phyloP scores from a whole-genome alignment of 2,113 vertebrate species.

The Gymnarchus niloticus region DNA sequence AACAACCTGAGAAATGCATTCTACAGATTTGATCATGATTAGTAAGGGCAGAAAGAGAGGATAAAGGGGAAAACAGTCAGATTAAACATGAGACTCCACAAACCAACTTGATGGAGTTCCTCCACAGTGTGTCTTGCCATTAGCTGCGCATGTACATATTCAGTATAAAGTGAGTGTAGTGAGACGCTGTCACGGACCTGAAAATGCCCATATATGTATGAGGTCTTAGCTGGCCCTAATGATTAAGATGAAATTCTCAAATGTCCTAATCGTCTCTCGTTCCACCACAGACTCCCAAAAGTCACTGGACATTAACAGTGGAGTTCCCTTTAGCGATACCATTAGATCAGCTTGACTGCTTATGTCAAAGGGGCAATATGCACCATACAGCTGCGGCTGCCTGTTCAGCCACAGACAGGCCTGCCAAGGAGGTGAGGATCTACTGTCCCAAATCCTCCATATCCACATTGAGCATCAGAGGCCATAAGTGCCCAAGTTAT shows the following conservation, averaged over 20 bases:
- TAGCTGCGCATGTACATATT: background rate
- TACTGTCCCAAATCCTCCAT: constrained; percentile 50
- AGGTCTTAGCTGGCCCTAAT: background rate
- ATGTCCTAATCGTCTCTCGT: constrained; percentile 38
- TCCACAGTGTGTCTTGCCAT: background rate
- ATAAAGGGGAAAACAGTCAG: background rate
- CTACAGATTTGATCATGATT: background rate
- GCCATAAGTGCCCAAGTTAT: constrained; percentile 47
- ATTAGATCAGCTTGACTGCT: constrained; percentile 38
- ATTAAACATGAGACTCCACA: background rate
- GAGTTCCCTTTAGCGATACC: background rate
- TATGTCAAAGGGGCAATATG: constrained; percentile 10
- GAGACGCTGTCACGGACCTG: background rate
- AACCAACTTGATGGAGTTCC: background rate
- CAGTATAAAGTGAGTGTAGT: background rate
- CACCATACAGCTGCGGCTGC: constrained; percentile 13
- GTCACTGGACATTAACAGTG: constrained; percentile 15
- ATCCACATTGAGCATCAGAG: constrained; percentile 50
- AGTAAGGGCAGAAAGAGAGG: background rate
- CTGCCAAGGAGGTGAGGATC: constrained; percentile 45
- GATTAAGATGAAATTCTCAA: background rate
- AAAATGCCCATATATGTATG: background rate
- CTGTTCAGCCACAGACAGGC: constrained; percentile 22
- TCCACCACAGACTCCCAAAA: background rate
- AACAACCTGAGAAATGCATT: constrained; percentile 9